Percentiles rank a stretch among this genome's conserved stretches.
phyloP scores from a whole-genome alignment of 2,113 vertebrate genomes.

The Laticauda laticaudata region DNA sequence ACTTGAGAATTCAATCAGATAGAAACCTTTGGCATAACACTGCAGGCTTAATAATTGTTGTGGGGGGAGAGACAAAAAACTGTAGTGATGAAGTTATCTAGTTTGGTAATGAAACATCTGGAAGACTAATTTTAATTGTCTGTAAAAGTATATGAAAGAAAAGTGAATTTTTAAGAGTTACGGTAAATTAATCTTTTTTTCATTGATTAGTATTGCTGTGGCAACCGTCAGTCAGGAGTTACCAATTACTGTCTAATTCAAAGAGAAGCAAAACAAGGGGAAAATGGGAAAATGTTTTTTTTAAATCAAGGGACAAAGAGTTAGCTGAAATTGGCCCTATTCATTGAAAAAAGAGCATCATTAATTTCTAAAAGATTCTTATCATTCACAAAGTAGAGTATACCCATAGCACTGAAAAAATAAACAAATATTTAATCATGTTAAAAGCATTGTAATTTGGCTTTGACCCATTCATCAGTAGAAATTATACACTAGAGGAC shows the following conservation, averaged over 20 bases:
- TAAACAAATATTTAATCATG: background rate
- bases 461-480: slow-evolving; percentile 24
- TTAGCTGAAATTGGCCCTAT: slow-evolving; percentile 7
- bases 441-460: background rate
- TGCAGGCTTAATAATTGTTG: background rate
- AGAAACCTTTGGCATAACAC: background rate
- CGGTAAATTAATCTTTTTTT: background rate
- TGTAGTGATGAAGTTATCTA: background rate
- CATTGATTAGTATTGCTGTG: background rate
- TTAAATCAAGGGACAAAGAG: background rate
- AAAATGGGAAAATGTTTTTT: background rate
- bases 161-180: background rate
- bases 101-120: background rate
- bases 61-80: fast-evolving
- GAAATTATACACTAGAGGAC: background rate
- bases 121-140: background rate
- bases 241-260: background rate
- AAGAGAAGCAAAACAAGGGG: background rate
- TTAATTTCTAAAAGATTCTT: slow-evolving; percentile 19
- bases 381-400: slow-evolving; percentile 24
- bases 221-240: background rate
- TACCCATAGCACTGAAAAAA: background rate
- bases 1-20: background rate
- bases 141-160: background rate
- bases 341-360: slow-evolving; percentile 33